A percentile compares a stretch with the other conserved stretches of the same genome.
Conservation (phyloP, 2,113 vertebrate species). For the Ailurus styani region DNA sequence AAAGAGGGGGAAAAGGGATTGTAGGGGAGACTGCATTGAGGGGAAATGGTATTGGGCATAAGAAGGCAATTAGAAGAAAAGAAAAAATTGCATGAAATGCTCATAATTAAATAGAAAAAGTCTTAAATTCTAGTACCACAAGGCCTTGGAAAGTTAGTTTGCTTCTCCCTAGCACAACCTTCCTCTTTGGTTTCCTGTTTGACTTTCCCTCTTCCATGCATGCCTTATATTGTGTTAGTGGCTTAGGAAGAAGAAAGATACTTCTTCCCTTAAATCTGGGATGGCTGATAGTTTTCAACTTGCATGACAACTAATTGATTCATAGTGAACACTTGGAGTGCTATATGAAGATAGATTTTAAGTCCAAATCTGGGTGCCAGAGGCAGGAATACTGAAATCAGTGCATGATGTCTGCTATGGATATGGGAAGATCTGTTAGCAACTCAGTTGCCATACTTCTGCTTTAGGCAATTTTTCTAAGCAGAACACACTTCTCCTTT, state of each 20-base stretch:
- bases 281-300: background rate
- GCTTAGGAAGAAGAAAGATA: background rate
- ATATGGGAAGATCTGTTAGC: too few relatives aligned
- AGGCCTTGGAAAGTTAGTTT: background rate
- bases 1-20: background rate
- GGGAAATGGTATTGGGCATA: background rate
- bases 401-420: background rate
- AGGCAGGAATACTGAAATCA: background rate
- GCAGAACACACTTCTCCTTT: background rate
- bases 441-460: background rate
- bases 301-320: background rate
- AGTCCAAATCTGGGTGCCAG: background rate
- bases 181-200: background rate
- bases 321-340: background rate
- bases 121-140: background rate
- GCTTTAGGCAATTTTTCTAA: background rate
- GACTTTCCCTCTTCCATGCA: background rate
- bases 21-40: background rate
- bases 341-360: background rate
- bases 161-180: background rate
- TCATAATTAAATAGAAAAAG: background rate
- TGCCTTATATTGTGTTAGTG: background rate
- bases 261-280: background rate
- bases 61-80: background rate
- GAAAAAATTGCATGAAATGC: background rate